Base-by-base conservation (phyloP, 1,140 invertebrate species). In the Drosophila setifemur region DNA sequence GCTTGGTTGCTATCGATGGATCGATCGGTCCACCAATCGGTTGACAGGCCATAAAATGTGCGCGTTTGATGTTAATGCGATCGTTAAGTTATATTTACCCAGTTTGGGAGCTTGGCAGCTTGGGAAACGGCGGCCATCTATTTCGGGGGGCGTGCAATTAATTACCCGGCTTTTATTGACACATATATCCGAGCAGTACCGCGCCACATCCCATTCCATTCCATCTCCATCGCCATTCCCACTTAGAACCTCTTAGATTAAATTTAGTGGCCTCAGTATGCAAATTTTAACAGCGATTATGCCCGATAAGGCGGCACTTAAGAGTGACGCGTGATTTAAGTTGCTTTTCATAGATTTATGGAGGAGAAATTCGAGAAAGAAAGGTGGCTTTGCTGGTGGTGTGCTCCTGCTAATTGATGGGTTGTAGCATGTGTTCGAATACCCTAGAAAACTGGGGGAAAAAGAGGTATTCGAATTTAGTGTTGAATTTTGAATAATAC, bases 31-130 rank as follows among this genome's bases (percentile, higher is more conserved):
- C 60, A 16, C 40, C 40, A 31, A 48, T 64, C 57, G 60, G 60
- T 63, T 60, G 68, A 71, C 68, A 71, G 68, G 43, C 60, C 37
- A 78, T 78, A 78, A 85, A 85, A 71, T 44, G 63, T 79, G 64
- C 79, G 61, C 73, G 73, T 83, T 83, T 83, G 58, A 70, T 70
- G 63, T 78, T 70, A 70, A 78, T 82, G 57, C 40, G 54, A 50
- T 83, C 57, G 50, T 83, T 52, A 61, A 50, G 68, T 54, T 67
- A 29, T 42, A 42, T 43, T 14, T 26, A 45, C 23, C 23, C 19
- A 40, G 19, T 12, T 47, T 26, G 4, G 9, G 9, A 28, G 23
- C 54, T 47, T 26, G 4, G 9, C 6, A 28, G 23, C 54, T 49
- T 70, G 66, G 66, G 44, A 70, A 70, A 35, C 50, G 42, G 50